phyloP scores from a whole-genome alignment of 1,140 invertebrate genomes.

The Zaprionus capensis region DNA sequence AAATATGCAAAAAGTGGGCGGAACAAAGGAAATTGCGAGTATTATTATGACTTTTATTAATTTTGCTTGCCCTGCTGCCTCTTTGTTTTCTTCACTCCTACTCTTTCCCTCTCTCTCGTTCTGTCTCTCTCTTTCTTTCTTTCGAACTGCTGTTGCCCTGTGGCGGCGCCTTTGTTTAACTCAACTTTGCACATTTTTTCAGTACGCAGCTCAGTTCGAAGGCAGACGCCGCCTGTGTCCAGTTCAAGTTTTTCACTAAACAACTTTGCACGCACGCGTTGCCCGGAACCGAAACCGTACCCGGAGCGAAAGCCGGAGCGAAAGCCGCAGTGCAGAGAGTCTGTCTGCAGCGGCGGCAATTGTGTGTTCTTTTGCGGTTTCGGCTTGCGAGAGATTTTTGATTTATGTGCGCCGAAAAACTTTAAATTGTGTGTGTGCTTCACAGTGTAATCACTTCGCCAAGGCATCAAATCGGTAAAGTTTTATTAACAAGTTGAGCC shows the following conservation, averaged over 20 bases:
- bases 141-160: not conserved
- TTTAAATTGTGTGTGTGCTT: conserved; percentile 72
- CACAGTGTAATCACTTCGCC: conserved; percentile 66
- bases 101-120: not conserved
- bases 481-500: conserved; percentile 76
- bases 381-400: conserved; percentile 54
- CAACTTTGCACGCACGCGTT: conserved; percentile 76
- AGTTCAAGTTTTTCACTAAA: conserved; percentile 79
- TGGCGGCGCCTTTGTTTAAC: conserved; percentile 59
- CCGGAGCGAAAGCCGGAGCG: not conserved
- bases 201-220: conserved; percentile 17
- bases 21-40: conserved; percentile 77
- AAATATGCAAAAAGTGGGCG: conserved; percentile 60
- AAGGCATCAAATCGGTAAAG: conserved; percentile 71
- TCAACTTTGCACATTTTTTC: conserved; percentile 48
- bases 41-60: conserved; percentile 83
- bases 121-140: not conserved
- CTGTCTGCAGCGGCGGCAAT: conserved; percentile 1
- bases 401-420: conserved; percentile 74
- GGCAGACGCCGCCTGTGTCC: conserved; percentile 54
- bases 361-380: conserved; percentile 43
- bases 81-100: conserved; percentile 19
- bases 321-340: not conserved
- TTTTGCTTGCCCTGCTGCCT: conserved; percentile 57
- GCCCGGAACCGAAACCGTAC: conserved; percentile 11